These are phyloP conservation scores for Nephrocerus scutellatus DNA, from an alignment of 2,888 invertebrate species.

Conservation along the genomic window DNA sequence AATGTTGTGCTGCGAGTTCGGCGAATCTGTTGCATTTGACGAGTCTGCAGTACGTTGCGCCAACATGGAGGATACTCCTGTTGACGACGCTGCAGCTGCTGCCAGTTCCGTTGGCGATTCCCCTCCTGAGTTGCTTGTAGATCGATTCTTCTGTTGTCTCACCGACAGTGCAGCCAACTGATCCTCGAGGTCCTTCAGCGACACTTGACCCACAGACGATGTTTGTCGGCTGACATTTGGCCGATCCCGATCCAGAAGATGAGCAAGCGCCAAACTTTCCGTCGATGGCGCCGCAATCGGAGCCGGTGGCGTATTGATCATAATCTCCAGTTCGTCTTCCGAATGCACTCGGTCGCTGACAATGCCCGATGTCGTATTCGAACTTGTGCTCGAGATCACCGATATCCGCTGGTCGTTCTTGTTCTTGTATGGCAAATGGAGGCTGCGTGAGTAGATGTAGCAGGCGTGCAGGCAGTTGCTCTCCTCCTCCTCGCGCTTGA, in stretches of 20 bases:
- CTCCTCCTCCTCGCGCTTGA: conserved; percentile 75
- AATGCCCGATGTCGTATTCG: conserved; percentile 95
- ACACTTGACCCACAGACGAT: conserved; percentile 50
- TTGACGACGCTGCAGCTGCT: conserved; percentile 18
- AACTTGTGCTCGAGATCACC: conserved; percentile 87
- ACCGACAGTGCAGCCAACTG: conserved; percentile 48
- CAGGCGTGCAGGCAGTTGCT: conserved; percentile 63
- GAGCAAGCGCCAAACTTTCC: conserved; percentile 74
- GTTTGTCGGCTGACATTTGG: conserved; percentile 54
- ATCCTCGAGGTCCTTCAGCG: conserved; percentile 46
- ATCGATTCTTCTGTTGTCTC: conserved; percentile 29
- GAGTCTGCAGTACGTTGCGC: conserved; percentile 29
- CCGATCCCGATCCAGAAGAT: conserved; percentile 60
- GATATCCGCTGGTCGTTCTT: conserved; percentile 77
- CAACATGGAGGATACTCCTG: too few species aligned
- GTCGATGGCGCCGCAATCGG: conserved; percentile 70
- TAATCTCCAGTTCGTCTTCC: conserved; percentile 86
- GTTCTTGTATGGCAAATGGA: conserved; percentile 58
- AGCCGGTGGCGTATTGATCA: conserved; percentile 73
- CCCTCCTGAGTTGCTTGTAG: conserved; percentile 14
- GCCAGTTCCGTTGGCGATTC: conserved; percentile 22
- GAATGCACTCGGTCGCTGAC: conserved; percentile 93
- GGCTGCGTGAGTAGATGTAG: conserved; percentile 63
- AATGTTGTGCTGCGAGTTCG: conserved; percentile 54
- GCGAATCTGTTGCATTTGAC: conserved; percentile 49